Evolutionary conservation across 2,113 vertebrate species (phyloP), one percentile per base, ranked within the genome.

Genomic region (Oncorhynchus gorbuscha): DNA sequence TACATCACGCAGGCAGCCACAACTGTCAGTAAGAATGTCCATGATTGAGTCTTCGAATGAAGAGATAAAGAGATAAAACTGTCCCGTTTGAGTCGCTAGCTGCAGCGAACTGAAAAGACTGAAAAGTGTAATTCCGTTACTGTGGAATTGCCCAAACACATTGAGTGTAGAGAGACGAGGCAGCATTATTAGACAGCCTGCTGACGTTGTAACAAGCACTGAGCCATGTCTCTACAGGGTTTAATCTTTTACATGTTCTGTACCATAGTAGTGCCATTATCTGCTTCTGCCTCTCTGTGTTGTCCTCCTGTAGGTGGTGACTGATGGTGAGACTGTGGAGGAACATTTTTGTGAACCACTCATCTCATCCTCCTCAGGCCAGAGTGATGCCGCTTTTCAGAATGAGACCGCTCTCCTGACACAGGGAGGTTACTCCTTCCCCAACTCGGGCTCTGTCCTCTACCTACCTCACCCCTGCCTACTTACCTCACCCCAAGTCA

Each of bases 61-160:
- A 35, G 35, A 7, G 35, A 8, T 35, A 8, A 24, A 24, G 35
- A 35, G 35, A 0, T 35, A 35, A 35, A 35, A 35, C 6, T 35
- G 6, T 8, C 35, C 35, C 7, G 6, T 35, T 35, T 35, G 35
- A 35, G 35, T 35, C 6, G 35, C 35, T 35, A 35, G 35, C 35
- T 35, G 35, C 35, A 35, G 6, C 6, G 35, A 35, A 8, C 35
- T 35, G 6, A 35, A 5, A 32, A 32, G 32, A 32, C 32, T 30
- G 30, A 6, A 35, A 35, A 39, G 7, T 45, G 9, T 45, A 45
- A 45, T 45, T 45, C 9, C 39, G 9, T 45, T 45, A 45, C 39
- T 11, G 9, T 45, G 39, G 39, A 45, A 11, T 45, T 49, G 32
- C 73, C 72, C 32, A 22, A 71, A 67, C 79, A 76, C 12, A 68